Percentiles rank a stretch among this genome's conserved stretches.
Conservation (phyloP, 2,888 invertebrate genomes). For the Hymenopus coronatus region DNA sequence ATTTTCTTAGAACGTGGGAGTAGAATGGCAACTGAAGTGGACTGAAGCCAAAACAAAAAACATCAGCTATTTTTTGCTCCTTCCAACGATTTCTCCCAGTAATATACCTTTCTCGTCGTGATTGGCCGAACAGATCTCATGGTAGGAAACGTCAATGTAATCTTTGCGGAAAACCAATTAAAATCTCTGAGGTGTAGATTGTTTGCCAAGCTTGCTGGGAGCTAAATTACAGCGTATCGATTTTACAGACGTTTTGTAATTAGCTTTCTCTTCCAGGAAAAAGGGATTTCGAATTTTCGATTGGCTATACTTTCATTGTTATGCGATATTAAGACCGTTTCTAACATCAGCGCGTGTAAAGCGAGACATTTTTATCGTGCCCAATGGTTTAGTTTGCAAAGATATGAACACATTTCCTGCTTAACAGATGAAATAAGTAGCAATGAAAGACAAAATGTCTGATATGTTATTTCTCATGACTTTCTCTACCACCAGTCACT, state of each 20-base stretch:
- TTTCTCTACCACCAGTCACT: too few species aligned
- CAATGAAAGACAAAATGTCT: too few species aligned
- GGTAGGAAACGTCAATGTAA: not conserved
- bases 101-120: not conserved
- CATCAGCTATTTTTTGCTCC: not conserved
- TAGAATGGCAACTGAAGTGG: too few species aligned
- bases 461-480: too few species aligned
- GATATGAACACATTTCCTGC: too few species aligned
- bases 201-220: not conserved
- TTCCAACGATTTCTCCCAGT: not conserved
- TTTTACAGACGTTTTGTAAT: not conserved
- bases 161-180: not conserved
- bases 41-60: too few species aligned
- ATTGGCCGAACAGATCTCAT: not conserved
- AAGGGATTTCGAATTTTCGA: not conserved
- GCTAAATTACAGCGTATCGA: not conserved
- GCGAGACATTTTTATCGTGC: too few species aligned
- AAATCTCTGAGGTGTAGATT: not conserved
- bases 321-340: too few species aligned
- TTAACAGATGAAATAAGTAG: too few species aligned
- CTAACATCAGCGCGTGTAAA: too few species aligned
- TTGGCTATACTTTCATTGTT: not conserved
- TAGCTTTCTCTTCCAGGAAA: not conserved
- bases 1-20: too few species aligned
- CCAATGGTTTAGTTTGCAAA: too few species aligned